These are phyloP conservation scores for Ruditapes philippinarum DNA, from an alignment of 1,140 invertebrate species.

Conservation along the genomic window DNA sequence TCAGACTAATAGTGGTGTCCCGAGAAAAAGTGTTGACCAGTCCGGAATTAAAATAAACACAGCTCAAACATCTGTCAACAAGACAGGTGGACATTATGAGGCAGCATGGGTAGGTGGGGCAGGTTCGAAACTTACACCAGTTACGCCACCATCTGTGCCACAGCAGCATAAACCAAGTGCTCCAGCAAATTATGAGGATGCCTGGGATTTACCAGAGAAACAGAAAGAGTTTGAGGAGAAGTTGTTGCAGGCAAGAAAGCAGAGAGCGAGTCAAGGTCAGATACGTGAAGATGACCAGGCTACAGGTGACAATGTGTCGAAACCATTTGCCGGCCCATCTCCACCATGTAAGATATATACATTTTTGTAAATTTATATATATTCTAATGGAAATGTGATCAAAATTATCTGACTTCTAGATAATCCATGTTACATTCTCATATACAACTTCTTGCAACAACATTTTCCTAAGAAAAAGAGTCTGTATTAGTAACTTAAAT, in stretches of 20 bases:
- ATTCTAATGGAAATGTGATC: too few relatives aligned
- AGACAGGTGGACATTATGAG: constrained; percentile 14
- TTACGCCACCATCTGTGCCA: background rate
- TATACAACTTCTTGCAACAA: too few relatives aligned
- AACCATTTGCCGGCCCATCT: background rate
- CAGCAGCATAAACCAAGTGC: constrained; percentile 26
- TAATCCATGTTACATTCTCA: too few relatives aligned
- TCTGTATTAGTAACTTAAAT: too few relatives aligned
- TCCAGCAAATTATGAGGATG: constrained; percentile 74
- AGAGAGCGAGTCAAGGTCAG: constrained; percentile 28
- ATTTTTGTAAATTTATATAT: too few relatives aligned
- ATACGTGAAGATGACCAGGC: background rate
- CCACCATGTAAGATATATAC: constrained; percentile 2
- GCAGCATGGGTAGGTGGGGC: constrained; percentile 11
- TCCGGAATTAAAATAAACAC: background rate
- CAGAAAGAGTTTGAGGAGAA: constrained; percentile 76
- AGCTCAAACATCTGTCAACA: background rate
- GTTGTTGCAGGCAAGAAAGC: constrained; percentile 57
- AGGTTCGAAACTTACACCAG: background rate
- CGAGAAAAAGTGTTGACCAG: background rate
- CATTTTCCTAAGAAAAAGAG: too few relatives aligned
- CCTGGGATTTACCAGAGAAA: constrained; percentile 76
- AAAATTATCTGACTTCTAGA: too few relatives aligned
- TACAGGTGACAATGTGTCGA: background rate
- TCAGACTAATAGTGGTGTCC: background rate